phyloP scores from a whole-genome alignment of 2,797 vertebrate species.

The Lithobates sylvaticus region DNA sequence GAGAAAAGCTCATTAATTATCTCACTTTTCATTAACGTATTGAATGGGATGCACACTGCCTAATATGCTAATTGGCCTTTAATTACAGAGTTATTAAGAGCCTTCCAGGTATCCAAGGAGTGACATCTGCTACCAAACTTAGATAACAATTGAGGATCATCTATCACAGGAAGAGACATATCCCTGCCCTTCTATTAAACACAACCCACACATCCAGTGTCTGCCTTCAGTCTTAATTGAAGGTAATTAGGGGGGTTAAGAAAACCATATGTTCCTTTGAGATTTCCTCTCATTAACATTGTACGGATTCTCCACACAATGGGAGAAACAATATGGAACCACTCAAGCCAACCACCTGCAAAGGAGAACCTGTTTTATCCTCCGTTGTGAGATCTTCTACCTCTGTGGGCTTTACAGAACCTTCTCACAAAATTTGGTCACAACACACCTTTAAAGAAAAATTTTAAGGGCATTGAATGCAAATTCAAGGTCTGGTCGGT shows the following conservation, averaged over 20 bases:
- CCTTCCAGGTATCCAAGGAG: slow-evolving; percentile 70
- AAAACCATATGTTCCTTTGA: slow-evolving; percentile 32
- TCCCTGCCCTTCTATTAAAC: background rate
- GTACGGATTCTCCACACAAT: background rate
- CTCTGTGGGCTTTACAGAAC: no score
- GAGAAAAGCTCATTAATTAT: slow-evolving; percentile 72
- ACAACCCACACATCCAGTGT: background rate
- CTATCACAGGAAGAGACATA: slow-evolving; percentile 38
- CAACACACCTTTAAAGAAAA: no score
- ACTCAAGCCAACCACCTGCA: background rate
- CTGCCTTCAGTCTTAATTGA: slow-evolving; percentile 5
- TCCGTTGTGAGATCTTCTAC: no score
- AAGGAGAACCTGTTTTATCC: no score
- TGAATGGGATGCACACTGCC: slow-evolving; percentile 70
- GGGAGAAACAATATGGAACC: background rate
- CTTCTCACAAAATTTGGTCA: no score
- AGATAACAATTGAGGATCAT: slow-evolving; percentile 33
- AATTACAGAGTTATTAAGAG: slow-evolving; percentile 76
- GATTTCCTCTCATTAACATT: background rate
- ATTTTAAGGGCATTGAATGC: no score
- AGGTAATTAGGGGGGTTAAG: slow-evolving; percentile 31
- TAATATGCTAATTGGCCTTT: slow-evolving; percentile 77
- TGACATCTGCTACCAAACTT: slow-evolving; percentile 67
- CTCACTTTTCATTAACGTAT: slow-evolving; percentile 71
- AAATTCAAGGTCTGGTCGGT: no score